These are phyloP conservation scores for Lathamus discolor DNA, from an alignment of 2,113 vertebrate genomes.

Conservation along the genomic window DNA sequence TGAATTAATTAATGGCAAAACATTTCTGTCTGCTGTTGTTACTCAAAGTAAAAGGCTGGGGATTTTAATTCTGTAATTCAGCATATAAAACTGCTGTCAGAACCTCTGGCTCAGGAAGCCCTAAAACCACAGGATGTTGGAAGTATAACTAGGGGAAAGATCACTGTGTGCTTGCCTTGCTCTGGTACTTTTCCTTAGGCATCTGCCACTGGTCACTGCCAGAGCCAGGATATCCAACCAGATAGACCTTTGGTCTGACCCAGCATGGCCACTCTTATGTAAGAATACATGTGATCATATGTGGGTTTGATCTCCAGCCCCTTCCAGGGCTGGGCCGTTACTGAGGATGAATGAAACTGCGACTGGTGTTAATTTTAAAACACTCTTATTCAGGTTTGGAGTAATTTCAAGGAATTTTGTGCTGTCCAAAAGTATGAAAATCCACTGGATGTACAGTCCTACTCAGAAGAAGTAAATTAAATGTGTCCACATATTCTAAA, in stretches of 20 bases:
- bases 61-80: background rate
- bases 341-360: background rate
- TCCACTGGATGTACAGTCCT: background rate
- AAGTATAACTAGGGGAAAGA: background rate
- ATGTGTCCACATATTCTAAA: background rate
- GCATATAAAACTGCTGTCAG: background rate
- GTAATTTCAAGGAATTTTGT: background rate
- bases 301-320: background rate
- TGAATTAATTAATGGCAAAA: constrained; percentile 49
- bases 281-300: background rate
- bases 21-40: background rate
- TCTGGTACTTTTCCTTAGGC: background rate
- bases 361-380: constrained; percentile 8
- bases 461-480: background rate
- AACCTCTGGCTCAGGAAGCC: background rate
- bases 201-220: background rate
- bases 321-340: background rate
- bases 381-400: background rate
- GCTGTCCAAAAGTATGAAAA: background rate
- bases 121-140: background rate
- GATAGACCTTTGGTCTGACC: background rate
- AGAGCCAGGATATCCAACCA: background rate
- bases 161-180: background rate
- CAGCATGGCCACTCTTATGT: background rate
- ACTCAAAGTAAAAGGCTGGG: background rate